Conservation (phyloP, 2,797 vertebrate genomes). For the Hephaestus fuliginosus region DNA sequence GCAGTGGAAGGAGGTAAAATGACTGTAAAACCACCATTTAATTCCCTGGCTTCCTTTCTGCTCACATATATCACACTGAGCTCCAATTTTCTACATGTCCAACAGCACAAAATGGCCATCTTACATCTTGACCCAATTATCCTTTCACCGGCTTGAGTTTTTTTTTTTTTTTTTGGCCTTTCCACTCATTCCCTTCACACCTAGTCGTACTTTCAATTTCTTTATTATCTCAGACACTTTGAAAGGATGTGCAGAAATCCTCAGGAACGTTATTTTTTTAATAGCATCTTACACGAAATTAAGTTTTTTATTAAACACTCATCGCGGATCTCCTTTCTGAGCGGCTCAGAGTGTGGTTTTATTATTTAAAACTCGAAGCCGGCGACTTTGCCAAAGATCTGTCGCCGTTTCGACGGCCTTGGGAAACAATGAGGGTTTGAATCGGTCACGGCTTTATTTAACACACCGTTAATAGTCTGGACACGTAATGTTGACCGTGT, state of each 20-base stretch:
- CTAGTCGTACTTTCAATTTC: background rate
- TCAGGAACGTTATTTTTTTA: background rate
- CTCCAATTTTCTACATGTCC: background rate
- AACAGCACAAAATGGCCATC: background rate
- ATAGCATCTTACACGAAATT: background rate
- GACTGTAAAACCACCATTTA: too few species aligned
- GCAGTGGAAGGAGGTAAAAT: too few species aligned
- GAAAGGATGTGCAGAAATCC: background rate
- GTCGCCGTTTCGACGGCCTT: constrained; percentile 24
- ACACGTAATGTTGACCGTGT: constrained; percentile 14
- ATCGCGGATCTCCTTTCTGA: background rate
- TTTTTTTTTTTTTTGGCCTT: background rate
- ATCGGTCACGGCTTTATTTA: constrained; percentile 35
- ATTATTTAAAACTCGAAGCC: constrained; percentile 41
- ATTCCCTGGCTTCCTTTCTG: background rate
- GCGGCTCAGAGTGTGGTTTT: constrained; percentile 33
- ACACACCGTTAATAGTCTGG: constrained; percentile 3
- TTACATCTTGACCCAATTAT: background rate
- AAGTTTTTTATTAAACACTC: background rate
- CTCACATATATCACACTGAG: constrained; percentile 1
- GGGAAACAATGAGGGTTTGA: constrained; percentile 36
- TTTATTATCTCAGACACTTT: background rate
- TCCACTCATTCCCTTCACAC: background rate
- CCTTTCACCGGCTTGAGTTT: background rate
- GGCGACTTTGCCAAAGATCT: constrained; percentile 18